phyloP scores from a whole-genome alignment of 2,113 vertebrate genomes.

The Periophthalmus modestus region DNA sequence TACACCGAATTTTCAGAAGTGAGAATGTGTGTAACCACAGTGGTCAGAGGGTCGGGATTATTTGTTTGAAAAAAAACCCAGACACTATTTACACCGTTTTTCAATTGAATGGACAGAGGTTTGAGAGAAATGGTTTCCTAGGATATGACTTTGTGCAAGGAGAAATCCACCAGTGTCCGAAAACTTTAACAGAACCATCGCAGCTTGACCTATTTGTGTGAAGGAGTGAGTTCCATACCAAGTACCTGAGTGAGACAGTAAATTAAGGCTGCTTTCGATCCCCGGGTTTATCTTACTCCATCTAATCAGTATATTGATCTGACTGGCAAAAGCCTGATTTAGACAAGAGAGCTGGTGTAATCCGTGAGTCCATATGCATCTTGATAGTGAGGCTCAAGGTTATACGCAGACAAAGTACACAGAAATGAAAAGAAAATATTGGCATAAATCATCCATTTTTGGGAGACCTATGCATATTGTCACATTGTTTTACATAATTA shows the following conservation, averaged over 20 bases:
- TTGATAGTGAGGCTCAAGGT: conserved; percentile 69
- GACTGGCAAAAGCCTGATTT: conserved; percentile 53
- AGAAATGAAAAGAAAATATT: neutral
- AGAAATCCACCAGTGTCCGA: conserved; percentile 34
- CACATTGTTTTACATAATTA: neutral
- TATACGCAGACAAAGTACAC: conserved; percentile 45
- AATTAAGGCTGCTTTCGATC: conserved; percentile 64
- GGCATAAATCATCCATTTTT: conserved; percentile 11
- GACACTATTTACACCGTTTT: neutral
- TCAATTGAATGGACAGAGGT: neutral
- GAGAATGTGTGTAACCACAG: conserved; percentile 43
- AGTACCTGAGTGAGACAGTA: conserved; percentile 53
- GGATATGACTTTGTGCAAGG: conserved; percentile 57
- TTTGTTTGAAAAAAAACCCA: conserved; percentile 38
- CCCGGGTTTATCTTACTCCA: conserved; percentile 70
- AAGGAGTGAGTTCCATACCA: conserved; percentile 33
- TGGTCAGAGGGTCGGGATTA: conserved; percentile 29
- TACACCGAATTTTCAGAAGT: conserved; percentile 32
- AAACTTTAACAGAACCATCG: conserved; percentile 28
- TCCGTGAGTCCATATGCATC: conserved; percentile 71
- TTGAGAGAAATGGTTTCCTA: conserved; percentile 24
- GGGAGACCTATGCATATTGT: conserved; percentile 3
- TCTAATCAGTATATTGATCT: conserved; percentile 79
- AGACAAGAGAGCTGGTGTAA: conserved; percentile 64
- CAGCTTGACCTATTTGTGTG: conserved; percentile 29